Base-by-base conservation (phyloP, 1,140 invertebrate genomes). In the Aphelenchoides avenae region DNA sequence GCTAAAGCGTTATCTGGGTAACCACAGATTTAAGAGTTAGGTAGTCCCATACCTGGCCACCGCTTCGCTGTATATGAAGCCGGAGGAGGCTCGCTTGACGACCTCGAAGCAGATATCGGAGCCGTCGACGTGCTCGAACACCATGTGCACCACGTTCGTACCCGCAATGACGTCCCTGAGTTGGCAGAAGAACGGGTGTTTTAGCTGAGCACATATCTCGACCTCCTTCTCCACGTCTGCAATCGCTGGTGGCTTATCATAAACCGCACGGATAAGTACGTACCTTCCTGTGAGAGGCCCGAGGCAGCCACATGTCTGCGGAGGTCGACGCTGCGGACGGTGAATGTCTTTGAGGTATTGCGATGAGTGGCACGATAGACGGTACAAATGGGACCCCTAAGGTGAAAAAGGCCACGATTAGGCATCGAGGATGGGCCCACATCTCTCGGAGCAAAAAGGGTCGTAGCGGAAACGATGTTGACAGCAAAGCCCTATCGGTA, bases 71-170 rank as follows among this genome's bases (percentile, higher is more conserved):
- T 97, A 98, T 42, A 93, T 90, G 82, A 97, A 98, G 48, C 93
- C 93, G 49, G 89, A 87, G 37, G 85, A 86, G 5, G 92, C 92
- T 71, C 93, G 83, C 67, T 91, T 86, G 18, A 96, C 92, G 64
- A 98, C 90, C 83, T 99, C 94, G 80, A 92, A 95, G 80, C 91
- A 96, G 58, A 99, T 84, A 81, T 99, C 93, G 33, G 89, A 88
- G 48, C 93, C 94, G 68, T 78, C 76, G 64, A 77, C 61, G 57
- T 59, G 70, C 40, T 77, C 61, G 57, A 72, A 72, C 24, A 79
- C 55, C 92, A 81, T 95, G 95, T 52, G 96, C 90, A 98, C 83
- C 87, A 95, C 93, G 71, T 92, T 92, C 80, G 95, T 91, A 6
- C 91, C 94, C 55, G 90, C 93, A 83, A 97, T 97, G 0, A 92